Evolutionary conservation across 2,113 vertebrate genomes (phyloP), one percentile per base, ranked within the genome.

Genomic region (Grallaria varia): DNA sequence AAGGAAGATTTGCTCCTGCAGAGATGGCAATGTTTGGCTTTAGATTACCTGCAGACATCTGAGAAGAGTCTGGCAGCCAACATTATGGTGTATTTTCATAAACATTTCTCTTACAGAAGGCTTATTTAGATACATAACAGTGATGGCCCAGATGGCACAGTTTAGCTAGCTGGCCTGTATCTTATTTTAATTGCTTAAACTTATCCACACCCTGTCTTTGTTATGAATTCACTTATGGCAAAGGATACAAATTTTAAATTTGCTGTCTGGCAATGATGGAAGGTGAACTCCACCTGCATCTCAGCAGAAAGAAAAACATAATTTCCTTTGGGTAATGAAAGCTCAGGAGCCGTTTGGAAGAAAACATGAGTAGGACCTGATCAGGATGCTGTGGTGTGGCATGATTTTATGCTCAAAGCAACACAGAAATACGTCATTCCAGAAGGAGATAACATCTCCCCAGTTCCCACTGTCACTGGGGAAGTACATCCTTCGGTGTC

Each of bases 151-250:
- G 90, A 83, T 95, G 76, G 62, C 72, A 60, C 55, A 50, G 53
- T 90, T 94, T 92, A 92, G 28, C 22, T 20, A 81, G 55, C 45
- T 80, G 75, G 39, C 64, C 30, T 69, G 5, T 73, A 35, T 73
- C 59, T 84, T 74, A 45, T 76, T 95, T 79, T 79, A 82, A 80
- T 84, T 90, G 60, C 60, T 84, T 88, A 84, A 88, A 90, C 39
- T 16, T 58, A 71, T 59, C 73, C 83, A 90, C 89, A 77, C 90
- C 85, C 89, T 84, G 47, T 86, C 55, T 84, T 94, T 93, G 79
- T 93, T 92, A 74, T 63, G 59, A 90, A 80, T 85, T 83, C 23
- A 35, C 40, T 76, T 86, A 55, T 35, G 55, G 83, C 50, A 86
- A 77, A 50, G 59, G 39, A 62, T 58, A 83, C 16, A 37, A 53